Conservation (phyloP, 2,888 invertebrate genomes). For the Nezara viridula region DNA sequence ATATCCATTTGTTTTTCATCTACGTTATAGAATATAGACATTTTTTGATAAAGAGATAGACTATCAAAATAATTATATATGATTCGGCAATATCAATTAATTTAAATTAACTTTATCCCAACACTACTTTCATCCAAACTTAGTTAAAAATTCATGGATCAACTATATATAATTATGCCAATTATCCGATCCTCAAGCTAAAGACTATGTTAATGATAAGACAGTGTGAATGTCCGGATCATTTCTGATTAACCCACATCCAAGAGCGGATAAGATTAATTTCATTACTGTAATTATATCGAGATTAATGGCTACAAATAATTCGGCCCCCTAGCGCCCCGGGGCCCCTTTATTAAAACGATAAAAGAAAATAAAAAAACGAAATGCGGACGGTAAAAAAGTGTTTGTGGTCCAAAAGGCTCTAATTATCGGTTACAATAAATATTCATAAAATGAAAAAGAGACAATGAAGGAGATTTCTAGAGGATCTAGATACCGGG, state of each 20-base stretch:
- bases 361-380: slow-evolving; percentile 28
- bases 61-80: neutral
- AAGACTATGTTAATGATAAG: slow-evolving; percentile 13
- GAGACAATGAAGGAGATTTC: slow-evolving; percentile 51
- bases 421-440: slow-evolving; percentile 54
- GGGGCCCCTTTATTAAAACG: slow-evolving; percentile 47
- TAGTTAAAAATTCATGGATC: slow-evolving; percentile 21
- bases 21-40: neutral
- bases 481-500: slow-evolving; percentile 48
- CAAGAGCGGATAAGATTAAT: slow-evolving; percentile 36
- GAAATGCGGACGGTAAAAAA: slow-evolving; percentile 40
- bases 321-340: slow-evolving; percentile 36
- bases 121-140: neutral
- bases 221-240: slow-evolving; percentile 35
- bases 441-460: slow-evolving; percentile 58
- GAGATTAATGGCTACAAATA: slow-evolving; percentile 53
- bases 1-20: too few relatives aligned
- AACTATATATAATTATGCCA: neutral
- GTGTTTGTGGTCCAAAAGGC: slow-evolving; percentile 56
- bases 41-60: neutral
- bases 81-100: neutral
- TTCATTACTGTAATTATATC: slow-evolving; percentile 54
- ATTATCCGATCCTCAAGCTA: slow-evolving; percentile 1
- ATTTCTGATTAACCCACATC: slow-evolving; percentile 46
- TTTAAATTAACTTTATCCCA: neutral